These are phyloP conservation scores for Wiebesia pumilae DNA, from an alignment of 1,140 invertebrate species.

Conservation along the genomic window DNA sequence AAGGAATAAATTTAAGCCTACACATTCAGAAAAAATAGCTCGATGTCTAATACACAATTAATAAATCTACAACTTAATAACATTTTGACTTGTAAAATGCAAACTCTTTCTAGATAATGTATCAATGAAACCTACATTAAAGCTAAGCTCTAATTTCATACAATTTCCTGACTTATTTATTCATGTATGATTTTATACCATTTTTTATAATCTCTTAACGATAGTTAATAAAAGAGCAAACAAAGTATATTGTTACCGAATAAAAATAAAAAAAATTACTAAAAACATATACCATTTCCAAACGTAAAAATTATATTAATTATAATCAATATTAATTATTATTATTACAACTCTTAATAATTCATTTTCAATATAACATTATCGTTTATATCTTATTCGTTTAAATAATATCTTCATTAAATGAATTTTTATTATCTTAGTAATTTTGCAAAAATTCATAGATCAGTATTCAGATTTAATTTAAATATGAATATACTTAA, in stretches of 20 bases:
- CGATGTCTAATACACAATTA: conserved; percentile 21
- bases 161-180: not conserved
- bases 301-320: conserved; percentile 11
- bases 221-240: not conserved
- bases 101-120: conserved; percentile 37
- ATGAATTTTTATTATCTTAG: not conserved
- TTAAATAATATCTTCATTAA: not conserved
- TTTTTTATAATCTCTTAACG: not conserved
- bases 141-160: conserved; percentile 14
- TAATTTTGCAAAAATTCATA: not conserved
- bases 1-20: not conserved
- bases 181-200: not conserved
- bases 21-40: too few relatives aligned
- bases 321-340: conserved; percentile 29
- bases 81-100: conserved; percentile 42
- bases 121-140: conserved; percentile 2
- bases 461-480: not conserved
- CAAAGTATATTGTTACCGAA: not conserved
- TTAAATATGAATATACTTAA: not conserved
- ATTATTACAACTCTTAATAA: conserved; percentile 30
- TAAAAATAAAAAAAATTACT: conserved; percentile 7
- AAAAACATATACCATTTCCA: not conserved
- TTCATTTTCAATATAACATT: not conserved
- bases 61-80: conserved; percentile 45
- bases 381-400: not conserved